Evolutionary conservation across 2,113 vertebrate genomes (phyloP), one percentile per base, ranked within the genome.

Genomic region (Oreamnos americanus): DNA sequence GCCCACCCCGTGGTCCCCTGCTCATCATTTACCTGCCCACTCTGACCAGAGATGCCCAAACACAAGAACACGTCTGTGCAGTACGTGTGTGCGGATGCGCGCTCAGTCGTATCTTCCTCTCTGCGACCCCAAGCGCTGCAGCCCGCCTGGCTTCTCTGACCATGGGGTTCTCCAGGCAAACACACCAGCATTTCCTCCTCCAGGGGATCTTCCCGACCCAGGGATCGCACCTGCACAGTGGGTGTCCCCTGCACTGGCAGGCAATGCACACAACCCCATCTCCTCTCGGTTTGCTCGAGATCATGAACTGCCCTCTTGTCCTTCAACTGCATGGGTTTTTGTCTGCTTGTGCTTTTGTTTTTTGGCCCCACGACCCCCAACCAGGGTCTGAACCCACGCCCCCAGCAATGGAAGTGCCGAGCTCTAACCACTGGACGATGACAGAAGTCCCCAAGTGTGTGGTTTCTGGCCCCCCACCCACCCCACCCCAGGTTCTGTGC

Each of bases 61-160:
- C 71, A 14, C 16, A 1, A 19, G 57, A 30, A 16, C 67, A 15
- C 21, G 9, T 5, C 1, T 4, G 23, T 17, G 33, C 6, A 9
- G 10, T 2, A 7, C 12, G 1, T 14, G 71, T 43, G 71, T 76
- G n/a, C n/a, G 71, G 5, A 26, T 0, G 1, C 1, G 6, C 14
- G 11, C 12, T 26, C 71, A 43, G 6, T 43, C 39, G 1, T 7
- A 43, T 15, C 39, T 76, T 39, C 21, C 36, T 6, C 36, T 43
- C 23, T 7, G 23, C 9, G 1, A 71, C 19, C n/a, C n/a, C 67
- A 23, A 21, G 19, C n/a, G 14, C 23, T 0, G 71, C 71, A 7
- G 71, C 71, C 33, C 3, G 1, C 71, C 71, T 25, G 39, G 71
- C 39, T 76, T 26, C 71, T 26, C 23, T 14, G 36, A 43, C 71